A percentile compares a stretch with the other conserved stretches of the same genome.
Evolutionary conservation across 1,140 invertebrate species (phyloP).

Genomic region (Bombus turneri): DNA sequence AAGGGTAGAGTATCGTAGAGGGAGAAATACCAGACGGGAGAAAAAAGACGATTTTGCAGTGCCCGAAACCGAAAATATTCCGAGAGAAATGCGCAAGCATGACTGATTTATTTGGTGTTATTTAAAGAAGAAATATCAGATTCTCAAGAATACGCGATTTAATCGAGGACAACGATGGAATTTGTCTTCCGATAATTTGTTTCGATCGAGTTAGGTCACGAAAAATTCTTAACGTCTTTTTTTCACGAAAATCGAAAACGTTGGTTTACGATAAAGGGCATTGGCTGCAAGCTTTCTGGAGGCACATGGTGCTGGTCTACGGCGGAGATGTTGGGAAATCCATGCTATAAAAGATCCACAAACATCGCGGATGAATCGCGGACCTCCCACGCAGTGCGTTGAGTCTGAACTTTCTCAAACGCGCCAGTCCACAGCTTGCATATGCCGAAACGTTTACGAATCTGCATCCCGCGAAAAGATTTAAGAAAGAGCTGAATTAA

Average conservation of each 20-base stretch:
- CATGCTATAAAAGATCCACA: slow-evolving; percentile 63
- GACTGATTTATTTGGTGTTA: slow-evolving; percentile 36
- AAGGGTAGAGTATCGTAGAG: not conserved
- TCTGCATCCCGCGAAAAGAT: slow-evolving; percentile 18
- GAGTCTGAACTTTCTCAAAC: slow-evolving; percentile 48
- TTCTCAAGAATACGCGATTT: not conserved
- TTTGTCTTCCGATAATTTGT: not conserved
- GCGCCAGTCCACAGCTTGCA: not conserved
- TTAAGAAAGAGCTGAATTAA: not conserved
- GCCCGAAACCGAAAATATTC: slow-evolving; percentile 42
- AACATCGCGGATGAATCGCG: slow-evolving; percentile 50
- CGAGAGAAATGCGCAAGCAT: not conserved
- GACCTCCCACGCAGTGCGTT: slow-evolving; percentile 60
- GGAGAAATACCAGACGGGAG: slow-evolving; percentile 9
- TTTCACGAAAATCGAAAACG: not conserved
- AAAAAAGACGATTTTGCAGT: slow-evolving; percentile 20
- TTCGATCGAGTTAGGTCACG: not conserved
- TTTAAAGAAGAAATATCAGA: slow-evolving; percentile 37
- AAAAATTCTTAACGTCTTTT: no score
- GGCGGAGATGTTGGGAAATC: slow-evolving; percentile 57
- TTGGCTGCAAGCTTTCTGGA: not conserved
- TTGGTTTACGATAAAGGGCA: not conserved
- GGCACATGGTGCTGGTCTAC: not conserved
- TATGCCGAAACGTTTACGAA: slow-evolving; percentile 21
- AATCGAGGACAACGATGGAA: no score